phyloP scores from a whole-genome alignment of 2,113 vertebrate genomes.

The Rhizomys pruinosus region DNA sequence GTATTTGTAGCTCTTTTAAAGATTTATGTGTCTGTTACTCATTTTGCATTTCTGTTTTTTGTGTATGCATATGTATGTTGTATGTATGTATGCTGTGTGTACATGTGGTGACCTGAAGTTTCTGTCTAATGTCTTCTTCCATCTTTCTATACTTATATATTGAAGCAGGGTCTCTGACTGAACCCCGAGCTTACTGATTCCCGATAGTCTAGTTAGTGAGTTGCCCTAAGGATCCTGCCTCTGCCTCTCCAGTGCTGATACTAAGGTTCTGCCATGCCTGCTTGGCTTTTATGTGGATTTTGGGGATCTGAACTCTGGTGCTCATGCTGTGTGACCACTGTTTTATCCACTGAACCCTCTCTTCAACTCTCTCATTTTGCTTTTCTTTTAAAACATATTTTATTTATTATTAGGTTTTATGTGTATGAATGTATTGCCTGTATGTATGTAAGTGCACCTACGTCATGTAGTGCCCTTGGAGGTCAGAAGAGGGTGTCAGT shows the following conservation, averaged over 20 bases:
- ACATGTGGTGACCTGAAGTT: background rate
- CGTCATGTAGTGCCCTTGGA: too few relatives aligned
- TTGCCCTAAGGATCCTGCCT: background rate
- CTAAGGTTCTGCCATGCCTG: background rate
- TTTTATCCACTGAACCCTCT: background rate
- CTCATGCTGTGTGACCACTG: background rate
- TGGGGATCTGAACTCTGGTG: background rate
- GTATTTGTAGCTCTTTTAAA: background rate
- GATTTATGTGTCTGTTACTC: constrained; percentile 30
- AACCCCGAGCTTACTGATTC: background rate
- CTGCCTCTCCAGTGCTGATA: background rate
- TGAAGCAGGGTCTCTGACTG: background rate
- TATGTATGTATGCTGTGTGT: background rate
- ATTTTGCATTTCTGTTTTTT: background rate
- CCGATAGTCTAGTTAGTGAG: background rate
- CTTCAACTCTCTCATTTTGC: background rate
- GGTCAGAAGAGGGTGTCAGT: too few relatives aligned
- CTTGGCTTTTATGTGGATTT: background rate
- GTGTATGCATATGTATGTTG: background rate
- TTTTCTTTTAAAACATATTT: too few relatives aligned
- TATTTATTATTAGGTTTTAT: too few relatives aligned
- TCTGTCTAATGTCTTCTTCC: background rate
- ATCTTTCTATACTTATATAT: background rate
- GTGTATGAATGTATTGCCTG: too few relatives aligned
- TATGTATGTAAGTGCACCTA: too few relatives aligned